Evolutionary conservation across 2,113 vertebrate species (phyloP).

Genomic region (Chaenocephalus aceratus): DNA sequence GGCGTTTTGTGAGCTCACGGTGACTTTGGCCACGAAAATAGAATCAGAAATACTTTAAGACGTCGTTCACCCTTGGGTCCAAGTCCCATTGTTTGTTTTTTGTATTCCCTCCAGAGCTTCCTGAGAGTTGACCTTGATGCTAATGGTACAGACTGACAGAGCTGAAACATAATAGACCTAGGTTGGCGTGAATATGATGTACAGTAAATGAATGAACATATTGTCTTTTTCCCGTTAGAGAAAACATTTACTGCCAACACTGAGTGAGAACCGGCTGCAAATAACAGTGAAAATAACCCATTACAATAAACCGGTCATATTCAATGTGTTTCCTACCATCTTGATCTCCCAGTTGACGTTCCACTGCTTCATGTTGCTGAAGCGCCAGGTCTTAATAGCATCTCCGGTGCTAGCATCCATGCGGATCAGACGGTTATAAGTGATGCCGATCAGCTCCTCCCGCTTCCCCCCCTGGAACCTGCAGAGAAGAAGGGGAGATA

Average conservation of each 20-base stretch:
- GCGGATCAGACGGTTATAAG: conserved; percentile 96
- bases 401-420: conserved; percentile 96
- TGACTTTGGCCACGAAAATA: too few relatives aligned
- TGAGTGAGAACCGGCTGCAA: not conserved
- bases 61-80: too few relatives aligned
- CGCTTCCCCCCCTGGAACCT: conserved; percentile 98
- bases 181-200: too few relatives aligned
- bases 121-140: too few relatives aligned
- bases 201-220: not conserved
- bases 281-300: not conserved
- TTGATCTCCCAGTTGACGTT: conserved; percentile 99
- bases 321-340: conserved; percentile 85
- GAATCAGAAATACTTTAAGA: too few relatives aligned
- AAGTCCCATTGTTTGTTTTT: too few relatives aligned
- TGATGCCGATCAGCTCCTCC: conserved; percentile 97
- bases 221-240: not conserved
- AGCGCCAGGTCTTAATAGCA: conserved; percentile 97
- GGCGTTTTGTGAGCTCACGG: too few relatives aligned
- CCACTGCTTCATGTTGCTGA: conserved; percentile 99
- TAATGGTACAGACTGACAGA: too few relatives aligned
- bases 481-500: not conserved
- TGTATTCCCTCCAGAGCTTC: too few relatives aligned
- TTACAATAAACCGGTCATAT: not conserved
- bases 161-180: too few relatives aligned
- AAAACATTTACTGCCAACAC: not conserved